Conservation (phyloP, 2,797 vertebrate species). For the Melanotaenia nigrans region DNA sequence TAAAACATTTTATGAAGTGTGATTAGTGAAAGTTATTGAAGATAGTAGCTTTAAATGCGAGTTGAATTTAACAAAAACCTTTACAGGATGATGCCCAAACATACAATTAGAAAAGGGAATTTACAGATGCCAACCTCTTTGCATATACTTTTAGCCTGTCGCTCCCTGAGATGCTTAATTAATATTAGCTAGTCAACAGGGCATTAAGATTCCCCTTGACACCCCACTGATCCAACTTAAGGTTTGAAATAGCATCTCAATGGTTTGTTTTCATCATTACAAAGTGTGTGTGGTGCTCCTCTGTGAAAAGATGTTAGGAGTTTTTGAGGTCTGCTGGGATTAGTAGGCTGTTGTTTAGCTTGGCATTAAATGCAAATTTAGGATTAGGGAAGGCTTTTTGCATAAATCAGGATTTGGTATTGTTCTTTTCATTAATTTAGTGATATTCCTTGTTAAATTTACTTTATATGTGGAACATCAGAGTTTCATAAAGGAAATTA, state of each 20-base stretch:
- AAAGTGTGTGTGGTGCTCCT: conserved; percentile 19
- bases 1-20: background rate
- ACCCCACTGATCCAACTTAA: conserved; percentile 35
- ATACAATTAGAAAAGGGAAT: background rate
- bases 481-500: conserved; percentile 2
- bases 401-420: conserved; percentile 26
- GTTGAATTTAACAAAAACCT: background rate
- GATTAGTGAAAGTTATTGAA: background rate
- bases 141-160: conserved; percentile 19
- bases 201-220: conserved; percentile 13
- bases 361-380: conserved; percentile 46
- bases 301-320: conserved; percentile 30
- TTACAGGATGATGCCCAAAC: background rate
- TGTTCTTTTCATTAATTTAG: conserved; percentile 27
- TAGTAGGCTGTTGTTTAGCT: conserved; percentile 38
- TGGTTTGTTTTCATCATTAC: conserved; percentile 46
- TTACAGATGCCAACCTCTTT: conserved; percentile 7
- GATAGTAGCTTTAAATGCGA: background rate
- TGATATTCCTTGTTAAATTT: conserved; percentile 13
- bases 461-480: conserved; percentile 12
- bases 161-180: conserved; percentile 19
- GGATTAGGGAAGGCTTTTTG: conserved; percentile 29
- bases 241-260: conserved; percentile 44
- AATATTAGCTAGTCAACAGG: background rate
- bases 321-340: conserved; percentile 24